Percentiles rank a stretch among this genome's conserved stretches.
Evolutionary conservation across 2,888 invertebrate genomes (phyloP).

Genomic region (Minunthozetes semirufus): DNA sequence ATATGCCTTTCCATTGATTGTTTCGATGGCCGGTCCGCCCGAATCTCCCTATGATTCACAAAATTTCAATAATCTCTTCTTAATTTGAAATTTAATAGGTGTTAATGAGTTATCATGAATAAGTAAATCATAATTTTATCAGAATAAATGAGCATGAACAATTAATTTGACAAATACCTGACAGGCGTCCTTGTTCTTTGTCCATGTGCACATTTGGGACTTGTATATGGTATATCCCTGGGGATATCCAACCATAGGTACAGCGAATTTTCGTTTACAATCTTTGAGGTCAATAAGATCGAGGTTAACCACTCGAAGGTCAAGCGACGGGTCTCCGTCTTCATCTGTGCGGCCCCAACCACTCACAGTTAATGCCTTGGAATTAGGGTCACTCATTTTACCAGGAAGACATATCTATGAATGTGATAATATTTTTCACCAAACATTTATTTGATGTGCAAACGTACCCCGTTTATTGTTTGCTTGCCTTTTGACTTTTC

Average conservation of each 20-base stretch:
- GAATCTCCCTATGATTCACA: constrained; percentile 29
- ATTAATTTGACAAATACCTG: background rate
- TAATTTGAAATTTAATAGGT: too few relatives aligned
- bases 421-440: background rate
- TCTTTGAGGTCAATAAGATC: constrained; percentile 11
- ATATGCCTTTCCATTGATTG: constrained; percentile 1
- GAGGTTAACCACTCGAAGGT: constrained; percentile 10
- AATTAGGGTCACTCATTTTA: background rate
- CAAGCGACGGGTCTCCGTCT: background rate
- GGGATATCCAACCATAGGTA: background rate
- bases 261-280: background rate
- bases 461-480: background rate
- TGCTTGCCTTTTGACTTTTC: constrained; percentile 48
- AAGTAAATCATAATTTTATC: too few relatives aligned
- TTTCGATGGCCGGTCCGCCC: constrained; percentile 31
- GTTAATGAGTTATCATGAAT: background rate
- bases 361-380: background rate
- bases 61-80: background rate
- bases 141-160: too few relatives aligned
- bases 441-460: background rate
- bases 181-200: constrained; percentile 25
- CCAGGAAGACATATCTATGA: background rate
- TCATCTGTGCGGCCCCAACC: background rate
- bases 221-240: background rate
- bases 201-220: constrained; percentile 29